Evolutionary conservation across 2,797 vertebrate genomes (phyloP).

Genomic region (Enteromius fasciolatus): DNA sequence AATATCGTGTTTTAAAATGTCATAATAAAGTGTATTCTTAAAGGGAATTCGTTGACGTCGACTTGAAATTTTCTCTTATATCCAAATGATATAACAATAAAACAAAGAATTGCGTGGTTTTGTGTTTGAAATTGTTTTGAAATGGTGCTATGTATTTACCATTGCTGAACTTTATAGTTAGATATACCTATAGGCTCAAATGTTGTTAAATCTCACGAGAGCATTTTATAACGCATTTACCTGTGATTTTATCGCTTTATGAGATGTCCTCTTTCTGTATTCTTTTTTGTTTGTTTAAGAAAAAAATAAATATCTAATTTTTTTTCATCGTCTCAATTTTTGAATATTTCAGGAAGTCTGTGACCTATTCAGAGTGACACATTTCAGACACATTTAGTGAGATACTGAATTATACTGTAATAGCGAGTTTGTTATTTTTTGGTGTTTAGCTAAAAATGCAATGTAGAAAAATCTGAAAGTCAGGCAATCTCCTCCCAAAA

Average conservation of each 20-base stretch:
- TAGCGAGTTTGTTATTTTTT: background rate
- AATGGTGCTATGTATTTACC: conserved; percentile 78
- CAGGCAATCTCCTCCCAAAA: background rate
- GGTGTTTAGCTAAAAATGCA: background rate
- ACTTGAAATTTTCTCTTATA: conserved; percentile 63
- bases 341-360: conserved; percentile 17
- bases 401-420: background rate
- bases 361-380: background rate
- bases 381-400: background rate
- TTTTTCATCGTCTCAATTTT: conserved; percentile 26
- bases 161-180: conserved; percentile 72
- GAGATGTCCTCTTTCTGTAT: conserved; percentile 51
- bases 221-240: conserved; percentile 51
- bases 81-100: conserved; percentile 67
- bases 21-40: conserved; percentile 47
- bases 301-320: conserved; percentile 49
- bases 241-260: conserved; percentile 52
- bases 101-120: conserved; percentile 58
- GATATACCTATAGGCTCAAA: conserved; percentile 48
- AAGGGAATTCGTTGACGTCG: conserved; percentile 54
- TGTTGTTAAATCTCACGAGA: conserved; percentile 39
- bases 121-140: conserved; percentile 65
- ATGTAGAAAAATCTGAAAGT: background rate
- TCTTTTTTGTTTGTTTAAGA: conserved; percentile 43
- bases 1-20: conserved; percentile 45